Evolutionary conservation across 2,113 vertebrate species (phyloP), one percentile per base, ranked within the genome.

Genomic region (Pituophis catenifer): DNA sequence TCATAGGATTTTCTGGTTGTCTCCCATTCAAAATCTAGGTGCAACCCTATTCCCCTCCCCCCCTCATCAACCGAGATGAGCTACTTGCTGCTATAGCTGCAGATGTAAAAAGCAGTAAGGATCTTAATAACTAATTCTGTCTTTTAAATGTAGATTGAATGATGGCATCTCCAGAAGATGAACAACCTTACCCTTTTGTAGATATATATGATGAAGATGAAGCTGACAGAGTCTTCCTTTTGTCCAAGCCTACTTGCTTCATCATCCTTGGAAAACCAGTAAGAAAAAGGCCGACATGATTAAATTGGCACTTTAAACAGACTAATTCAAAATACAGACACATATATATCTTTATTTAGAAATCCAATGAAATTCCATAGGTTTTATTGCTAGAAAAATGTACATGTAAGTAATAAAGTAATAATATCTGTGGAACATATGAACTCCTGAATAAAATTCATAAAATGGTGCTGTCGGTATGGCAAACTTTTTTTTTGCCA

Each of bases 251-350:
- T 21, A 94, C 97, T 58, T 99, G 99, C 95, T 98, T 99, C 53
- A 92, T 98, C 90, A 92, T 99, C 91, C 95, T 99, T 95, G 99
- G 99, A 94, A 99, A 98, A 96, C 99, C 99, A 94, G 99, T 99
- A 98, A 98, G 98, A 96, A 92, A 38, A 95, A 75, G 92, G 85
- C 86, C 9, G 0, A 12, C 86, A 38, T 93, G 48, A 29, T 90
- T 87, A 86, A 90, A 90, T 9, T 13, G 87, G 53, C 87, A 90
- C 8, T 93, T 90, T 3, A 57, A 11, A 86, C 86, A 91, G 19
- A 8, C 0, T 24, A 0, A 12, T 65, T 85, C 57, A 12, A 58
- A 57, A 10, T 21, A 10, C 10, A 54, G 26, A 19, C 55, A 38
- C 13, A 9, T 50, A 44, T 75, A 13, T 50, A 53, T 91, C 38